These are phyloP conservation scores for Gambusia affinis DNA, from an alignment of 2,113 vertebrate genomes.

Conservation along the genomic window DNA sequence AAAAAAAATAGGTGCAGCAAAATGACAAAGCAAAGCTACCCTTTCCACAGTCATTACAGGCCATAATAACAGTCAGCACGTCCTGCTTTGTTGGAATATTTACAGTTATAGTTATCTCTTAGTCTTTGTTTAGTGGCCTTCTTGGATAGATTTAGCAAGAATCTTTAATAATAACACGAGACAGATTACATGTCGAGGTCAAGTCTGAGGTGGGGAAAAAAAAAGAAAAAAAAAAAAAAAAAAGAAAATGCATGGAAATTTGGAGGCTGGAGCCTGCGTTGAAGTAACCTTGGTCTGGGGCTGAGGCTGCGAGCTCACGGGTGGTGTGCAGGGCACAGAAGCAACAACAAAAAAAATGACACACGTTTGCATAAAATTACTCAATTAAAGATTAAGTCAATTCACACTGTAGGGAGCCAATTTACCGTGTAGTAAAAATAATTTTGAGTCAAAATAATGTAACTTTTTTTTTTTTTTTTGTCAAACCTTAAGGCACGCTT, in stretches of 20 bases:
- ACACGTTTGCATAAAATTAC: slow-evolving; percentile 19
- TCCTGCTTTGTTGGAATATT: slow-evolving; percentile 57
- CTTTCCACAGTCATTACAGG: slow-evolving; percentile 25
- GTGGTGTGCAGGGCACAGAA: slow-evolving; percentile 29
- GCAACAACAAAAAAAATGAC: background rate
- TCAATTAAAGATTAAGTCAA: slow-evolving; percentile 28
- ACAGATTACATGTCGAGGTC: slow-evolving; percentile 55
- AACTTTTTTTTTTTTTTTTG: slow-evolving; percentile 19
- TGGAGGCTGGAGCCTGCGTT: slow-evolving; percentile 57
- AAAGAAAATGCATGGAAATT: slow-evolving; percentile 57
- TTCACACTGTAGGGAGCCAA: slow-evolving; percentile 28
- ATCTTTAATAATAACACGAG: slow-evolving; percentile 70
- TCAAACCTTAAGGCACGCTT: slow-evolving; percentile 69
- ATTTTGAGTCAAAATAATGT: background rate
- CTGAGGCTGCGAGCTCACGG: slow-evolving; percentile 58
- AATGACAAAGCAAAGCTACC: slow-evolving; percentile 59
- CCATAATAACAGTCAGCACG: slow-evolving; percentile 39
- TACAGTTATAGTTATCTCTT: slow-evolving; percentile 62
- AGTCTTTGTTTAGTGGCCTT: slow-evolving; percentile 69
- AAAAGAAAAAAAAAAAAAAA: slow-evolving; percentile 32
- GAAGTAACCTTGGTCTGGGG: slow-evolving; percentile 69
- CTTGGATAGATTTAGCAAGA: slow-evolving; percentile 58
- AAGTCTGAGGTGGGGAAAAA: slow-evolving; percentile 37
- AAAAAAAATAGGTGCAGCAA: slow-evolving; percentile 57
- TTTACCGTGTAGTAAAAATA: slow-evolving; percentile 31